Percentiles rank a stretch among this genome's conserved stretches.
Evolutionary conservation across 2,113 vertebrate species (phyloP).

Genomic region (Planiliza haematocheilus): DNA sequence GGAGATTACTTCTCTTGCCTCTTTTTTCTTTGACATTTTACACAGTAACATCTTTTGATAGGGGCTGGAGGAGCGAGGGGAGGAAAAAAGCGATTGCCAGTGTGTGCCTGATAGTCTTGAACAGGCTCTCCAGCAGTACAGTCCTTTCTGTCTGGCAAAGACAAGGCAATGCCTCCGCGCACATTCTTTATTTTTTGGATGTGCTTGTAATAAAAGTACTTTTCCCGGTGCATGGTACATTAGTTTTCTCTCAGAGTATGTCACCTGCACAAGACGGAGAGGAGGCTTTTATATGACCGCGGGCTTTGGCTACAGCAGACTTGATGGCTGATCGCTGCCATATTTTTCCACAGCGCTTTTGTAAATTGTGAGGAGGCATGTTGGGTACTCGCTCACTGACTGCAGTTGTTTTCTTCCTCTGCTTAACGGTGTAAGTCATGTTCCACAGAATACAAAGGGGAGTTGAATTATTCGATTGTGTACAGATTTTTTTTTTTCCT

Average conservation of each 20-base stretch:
- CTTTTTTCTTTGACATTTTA: slow-evolving; percentile 79
- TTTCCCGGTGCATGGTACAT: slow-evolving; percentile 82
- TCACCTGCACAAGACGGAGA: slow-evolving; percentile 70
- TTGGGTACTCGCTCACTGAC: slow-evolving; percentile 51
- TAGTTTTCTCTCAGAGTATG: slow-evolving; percentile 73
- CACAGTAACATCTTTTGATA: slow-evolving; percentile 81
- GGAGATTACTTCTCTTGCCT: slow-evolving; percentile 75
- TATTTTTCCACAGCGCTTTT: slow-evolving; percentile 62
- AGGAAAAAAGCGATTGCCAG: slow-evolving; percentile 42
- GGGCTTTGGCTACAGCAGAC: slow-evolving; percentile 57
- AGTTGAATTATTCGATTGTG: slow-evolving; percentile 74
- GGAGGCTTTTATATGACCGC: slow-evolving; percentile 56
- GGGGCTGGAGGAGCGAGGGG: slow-evolving; percentile 51
- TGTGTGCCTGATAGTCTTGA: slow-evolving; percentile 85
- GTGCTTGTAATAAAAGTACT: slow-evolving; percentile 83
- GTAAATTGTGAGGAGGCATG: slow-evolving; percentile 60
- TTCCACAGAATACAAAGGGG: slow-evolving; percentile 56
- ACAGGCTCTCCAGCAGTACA: slow-evolving; percentile 81
- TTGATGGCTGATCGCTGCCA: slow-evolving; percentile 60
- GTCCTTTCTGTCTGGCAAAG: slow-evolving; percentile 65
- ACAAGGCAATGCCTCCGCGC: slow-evolving; percentile 81
- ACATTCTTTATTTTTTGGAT: slow-evolving; percentile 81
- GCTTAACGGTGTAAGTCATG: slow-evolving; percentile 65
- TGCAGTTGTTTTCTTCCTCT: slow-evolving; percentile 58
- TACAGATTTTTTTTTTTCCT: slow-evolving; percentile 46